A percentile compares a stretch with the other conserved stretches of the same genome.
Conservation (phyloP, 2,888 invertebrate genomes). For the Protodeltote pygarga region DNA sequence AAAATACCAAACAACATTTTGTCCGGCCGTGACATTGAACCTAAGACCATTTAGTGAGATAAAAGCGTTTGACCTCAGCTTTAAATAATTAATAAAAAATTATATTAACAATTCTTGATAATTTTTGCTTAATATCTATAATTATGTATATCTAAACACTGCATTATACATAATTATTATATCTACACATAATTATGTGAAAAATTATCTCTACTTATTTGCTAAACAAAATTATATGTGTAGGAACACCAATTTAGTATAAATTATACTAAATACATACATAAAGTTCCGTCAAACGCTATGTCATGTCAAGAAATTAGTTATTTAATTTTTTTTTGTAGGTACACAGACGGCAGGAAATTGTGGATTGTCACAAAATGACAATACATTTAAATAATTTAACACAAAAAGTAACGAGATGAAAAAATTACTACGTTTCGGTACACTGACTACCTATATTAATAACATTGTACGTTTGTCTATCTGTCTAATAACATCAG, state of each 20-base stretch:
- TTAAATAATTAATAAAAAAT: too few species aligned
- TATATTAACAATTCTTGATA: too few species aligned
- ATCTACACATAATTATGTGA: too few species aligned
- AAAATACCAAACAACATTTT: too few species aligned
- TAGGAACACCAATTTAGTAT: constrained; percentile 9
- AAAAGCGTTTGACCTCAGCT: too few species aligned
- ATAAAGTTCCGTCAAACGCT: constrained; percentile 20
- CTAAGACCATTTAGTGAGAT: too few species aligned
- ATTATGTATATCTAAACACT: too few species aligned
- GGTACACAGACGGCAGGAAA: constrained; percentile 37
- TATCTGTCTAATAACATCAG: too few species aligned
- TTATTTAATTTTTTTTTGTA: constrained; percentile 35
- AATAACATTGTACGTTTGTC: too few species aligned
- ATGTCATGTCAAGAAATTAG: constrained; percentile 29
- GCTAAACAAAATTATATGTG: constrained; percentile 4
- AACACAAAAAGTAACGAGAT: constrained; percentile 16
- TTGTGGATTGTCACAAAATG: constrained; percentile 33
- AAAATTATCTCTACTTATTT: not conserved
- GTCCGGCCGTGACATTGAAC: too few species aligned
- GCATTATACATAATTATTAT: too few species aligned
- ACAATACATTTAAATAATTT: constrained; percentile 35
- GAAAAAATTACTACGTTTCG: constrained; percentile 9
- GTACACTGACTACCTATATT: not conserved
- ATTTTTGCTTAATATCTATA: too few species aligned
- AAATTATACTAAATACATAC: constrained; percentile 20